phyloP scores from a whole-genome alignment of 1,140 invertebrate species.

The Brachionus calyciflorus region DNA sequence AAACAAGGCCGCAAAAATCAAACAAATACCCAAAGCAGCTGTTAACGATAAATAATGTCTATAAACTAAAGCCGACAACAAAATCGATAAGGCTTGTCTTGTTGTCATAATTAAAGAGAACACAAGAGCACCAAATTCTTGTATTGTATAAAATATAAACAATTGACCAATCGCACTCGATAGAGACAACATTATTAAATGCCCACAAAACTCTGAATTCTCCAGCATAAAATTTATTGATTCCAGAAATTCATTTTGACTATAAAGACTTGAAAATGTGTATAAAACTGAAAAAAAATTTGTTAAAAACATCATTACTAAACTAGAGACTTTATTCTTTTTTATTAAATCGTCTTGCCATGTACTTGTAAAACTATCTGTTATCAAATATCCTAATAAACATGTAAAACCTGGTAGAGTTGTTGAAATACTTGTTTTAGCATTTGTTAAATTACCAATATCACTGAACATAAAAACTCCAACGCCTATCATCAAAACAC shows the following conservation, averaged over 20 bases:
- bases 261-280: conserved; percentile 78
- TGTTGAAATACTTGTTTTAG: conserved; percentile 62
- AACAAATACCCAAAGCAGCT: conserved; percentile 19
- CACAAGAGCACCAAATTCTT: conserved; percentile 82
- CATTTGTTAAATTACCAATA: neutral
- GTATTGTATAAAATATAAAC: conserved; percentile 94
- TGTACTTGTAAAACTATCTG: conserved; percentile 96
- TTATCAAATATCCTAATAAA: conserved; percentile 72
- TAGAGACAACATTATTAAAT: conserved; percentile 78
- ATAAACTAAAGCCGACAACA: conserved; percentile 13
- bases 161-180: conserved; percentile 88
- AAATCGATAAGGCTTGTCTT: conserved; percentile 65
- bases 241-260: conserved; percentile 76
- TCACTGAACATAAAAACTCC: conserved; percentile 50
- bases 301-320: conserved; percentile 97
- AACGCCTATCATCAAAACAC: conserved; percentile 82
- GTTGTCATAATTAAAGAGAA: conserved; percentile 98
- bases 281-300: conserved; percentile 91
- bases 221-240: too few species aligned
- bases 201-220: conserved; percentile 74
- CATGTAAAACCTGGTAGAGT: conserved; percentile 81
- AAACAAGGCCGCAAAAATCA: conserved; percentile 30
- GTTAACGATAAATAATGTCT: conserved; percentile 10
- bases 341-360: conserved; percentile 90
- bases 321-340: conserved; percentile 73